Base-by-base conservation (phyloP, 64 coral and sea anemone species). In the Stichodactyla mertensii region DNA sequence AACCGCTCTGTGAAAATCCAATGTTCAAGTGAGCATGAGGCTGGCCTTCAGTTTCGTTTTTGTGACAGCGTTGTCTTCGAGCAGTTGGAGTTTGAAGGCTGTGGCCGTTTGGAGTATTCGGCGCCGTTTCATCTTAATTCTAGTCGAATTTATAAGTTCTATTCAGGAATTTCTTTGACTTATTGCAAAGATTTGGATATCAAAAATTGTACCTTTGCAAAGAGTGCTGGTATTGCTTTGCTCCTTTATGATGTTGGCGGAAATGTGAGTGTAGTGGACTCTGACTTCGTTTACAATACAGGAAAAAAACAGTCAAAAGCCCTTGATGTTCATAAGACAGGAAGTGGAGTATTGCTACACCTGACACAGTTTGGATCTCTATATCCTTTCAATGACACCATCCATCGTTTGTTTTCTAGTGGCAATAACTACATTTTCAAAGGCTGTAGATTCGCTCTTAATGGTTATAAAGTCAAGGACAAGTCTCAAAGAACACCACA, bases 101-200 rank as follows among this genome's bases (percentile, higher is more conserved):
- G 83, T 60, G 56, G 83, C 6, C 83, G 56, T 62, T 31, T 85
- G 31, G 15, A 55, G 56, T 55, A 85, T 56, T 56, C 57, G 28
- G 19, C 83, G 23, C 83, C 83, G 27, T 36, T 64, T 15, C 60
- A 85, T 4, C 56, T 12, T 20, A 4, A 20, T 36, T 51, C 12
- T 55, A 16, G 51, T 11, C 22, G 9, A 12, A 81, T 54, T 6
- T 55, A 80, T 18, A 31, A 84, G 51, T 83, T 92, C 67, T 64
- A 69, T 55, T 80, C 90, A 10, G 85, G 77, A 60, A 52, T 92
- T 16, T 87, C 86, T 36, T 74, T 92, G 10, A 83, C 86, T 15
- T 87, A 92, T 66, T 92, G 90, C 26, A 92, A 87, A 64, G 52
- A 91, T 80, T 28, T 91, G 53, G 52, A 51, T n/a, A 80, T 91